Evolutionary conservation across 2,888 invertebrate genomes (phyloP).

Genomic region (Sesamia inferens): DNA sequence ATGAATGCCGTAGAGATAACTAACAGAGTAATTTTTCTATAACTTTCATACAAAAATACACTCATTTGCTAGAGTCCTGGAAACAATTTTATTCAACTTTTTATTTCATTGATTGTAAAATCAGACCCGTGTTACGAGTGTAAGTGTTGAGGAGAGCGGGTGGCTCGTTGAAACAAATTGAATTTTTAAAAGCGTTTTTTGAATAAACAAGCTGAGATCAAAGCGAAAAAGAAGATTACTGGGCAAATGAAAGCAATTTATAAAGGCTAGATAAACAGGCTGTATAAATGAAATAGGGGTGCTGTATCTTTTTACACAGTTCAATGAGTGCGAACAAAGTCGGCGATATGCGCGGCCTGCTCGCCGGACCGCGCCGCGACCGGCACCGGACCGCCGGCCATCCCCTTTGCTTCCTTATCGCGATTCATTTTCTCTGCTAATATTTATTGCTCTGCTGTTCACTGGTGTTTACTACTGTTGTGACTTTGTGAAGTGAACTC

Average conservation of each 20-base stretch:
- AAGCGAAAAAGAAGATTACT: conserved; percentile 74
- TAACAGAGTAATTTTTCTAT: conserved; percentile 33
- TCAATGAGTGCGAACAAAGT: conserved; percentile 82
- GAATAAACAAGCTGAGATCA: conserved; percentile 68
- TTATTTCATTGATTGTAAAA: conserved; percentile 56
- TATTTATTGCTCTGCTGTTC: conserved; percentile 71
- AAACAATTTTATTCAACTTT: conserved; percentile 38
- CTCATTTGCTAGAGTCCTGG: conserved; percentile 30
- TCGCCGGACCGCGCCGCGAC: conserved; percentile 41
- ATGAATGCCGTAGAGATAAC: conserved; percentile 42
- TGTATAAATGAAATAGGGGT: conserved; percentile 78
- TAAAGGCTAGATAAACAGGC: conserved; percentile 72
- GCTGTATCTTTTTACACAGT: conserved; percentile 83
- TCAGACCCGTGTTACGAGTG: conserved; percentile 29
- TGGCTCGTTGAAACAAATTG: conserved; percentile 47
- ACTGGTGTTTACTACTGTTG: conserved; percentile 45
- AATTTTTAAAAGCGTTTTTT: conserved; percentile 50
- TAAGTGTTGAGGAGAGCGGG: conserved; percentile 30
- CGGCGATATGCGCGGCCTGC: conserved; percentile 63
- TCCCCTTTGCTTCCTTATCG: conserved; percentile 71
- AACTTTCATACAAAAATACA: conserved; percentile 47
- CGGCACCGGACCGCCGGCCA: conserved; percentile 38
- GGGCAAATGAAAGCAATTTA: conserved; percentile 78
- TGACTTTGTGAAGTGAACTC: conserved; percentile 9
- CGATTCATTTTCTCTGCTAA: conserved; percentile 77